Conservation (phyloP, 2,797 vertebrate species). For the Myotis pilosus region DNA sequence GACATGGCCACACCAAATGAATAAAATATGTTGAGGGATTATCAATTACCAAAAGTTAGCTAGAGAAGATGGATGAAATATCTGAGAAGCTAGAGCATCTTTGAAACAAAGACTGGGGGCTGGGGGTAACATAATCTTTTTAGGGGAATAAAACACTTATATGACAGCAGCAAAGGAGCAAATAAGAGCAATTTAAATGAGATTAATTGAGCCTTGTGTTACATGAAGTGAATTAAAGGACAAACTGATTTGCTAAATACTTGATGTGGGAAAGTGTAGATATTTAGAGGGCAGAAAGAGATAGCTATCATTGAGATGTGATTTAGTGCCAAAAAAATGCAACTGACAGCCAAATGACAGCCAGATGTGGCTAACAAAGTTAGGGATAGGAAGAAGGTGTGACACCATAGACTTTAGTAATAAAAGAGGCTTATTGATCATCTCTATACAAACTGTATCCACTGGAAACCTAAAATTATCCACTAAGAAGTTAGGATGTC, state of each 20-base stretch:
- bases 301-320: background rate
- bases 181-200: slow-evolving; percentile 10
- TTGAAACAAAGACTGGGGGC: slow-evolving; percentile 24
- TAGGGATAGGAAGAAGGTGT: background rate
- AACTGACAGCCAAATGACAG: background rate
- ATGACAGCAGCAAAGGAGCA: background rate
- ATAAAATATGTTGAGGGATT: background rate
- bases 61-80: background rate
- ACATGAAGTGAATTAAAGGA: slow-evolving; percentile 48
- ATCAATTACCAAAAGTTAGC: slow-evolving; percentile 1
- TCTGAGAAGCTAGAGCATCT: background rate
- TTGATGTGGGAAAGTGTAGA: background rate
- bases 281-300: background rate
- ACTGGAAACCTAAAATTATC: background rate
- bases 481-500: background rate
- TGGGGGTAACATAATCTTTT: background rate
- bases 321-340: background rate
- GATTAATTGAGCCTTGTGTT: background rate
- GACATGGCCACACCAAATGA: background rate
- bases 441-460: background rate
- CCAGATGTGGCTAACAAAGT: background rate
- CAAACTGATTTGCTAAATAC: slow-evolving; percentile 8
- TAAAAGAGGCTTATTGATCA: background rate
- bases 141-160: background rate
- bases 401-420: background rate